Percentiles rank a stretch among this genome's conserved stretches.
Evolutionary conservation across 2,113 vertebrate genomes (phyloP).

Genomic region (Seriola rivoliana): DNA sequence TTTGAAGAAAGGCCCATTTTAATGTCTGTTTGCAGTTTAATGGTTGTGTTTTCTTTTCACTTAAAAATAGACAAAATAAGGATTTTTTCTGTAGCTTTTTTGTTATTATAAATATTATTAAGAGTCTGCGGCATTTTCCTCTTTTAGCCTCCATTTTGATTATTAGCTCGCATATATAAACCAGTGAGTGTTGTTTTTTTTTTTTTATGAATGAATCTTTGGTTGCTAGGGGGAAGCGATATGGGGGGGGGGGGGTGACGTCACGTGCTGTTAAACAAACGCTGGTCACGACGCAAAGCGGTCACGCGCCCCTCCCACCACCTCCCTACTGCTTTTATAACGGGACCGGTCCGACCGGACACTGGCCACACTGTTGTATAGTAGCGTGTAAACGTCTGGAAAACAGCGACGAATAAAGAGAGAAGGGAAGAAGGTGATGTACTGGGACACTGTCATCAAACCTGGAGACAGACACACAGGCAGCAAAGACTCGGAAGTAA

Average conservation of each 20-base stretch:
- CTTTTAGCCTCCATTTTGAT: neutral
- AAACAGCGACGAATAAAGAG: neutral
- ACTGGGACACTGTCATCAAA: conserved; percentile 66
- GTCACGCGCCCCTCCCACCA: conserved; percentile 63
- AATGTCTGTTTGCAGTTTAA: no score
- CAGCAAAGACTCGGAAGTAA: conserved; percentile 58
- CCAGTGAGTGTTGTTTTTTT: neutral
- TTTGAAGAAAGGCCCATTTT: neutral
- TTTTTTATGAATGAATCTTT: conserved; percentile 78
- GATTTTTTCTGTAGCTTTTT: no score
- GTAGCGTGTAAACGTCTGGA: neutral
- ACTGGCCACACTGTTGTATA: conserved; percentile 44
- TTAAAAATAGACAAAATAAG: no score
- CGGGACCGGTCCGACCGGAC: conserved; percentile 37
- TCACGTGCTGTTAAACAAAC: conserved; percentile 66
- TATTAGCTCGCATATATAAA: neutral
- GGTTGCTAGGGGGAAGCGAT: conserved; percentile 15
- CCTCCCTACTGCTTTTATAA: conserved; percentile 77
- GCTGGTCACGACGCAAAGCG: conserved; percentile 82
- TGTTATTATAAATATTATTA: no score
- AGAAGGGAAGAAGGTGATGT: conserved; percentile 43
- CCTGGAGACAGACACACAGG: conserved; percentile 43
- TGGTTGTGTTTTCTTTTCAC: no score
- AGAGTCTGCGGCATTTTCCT: neutral
- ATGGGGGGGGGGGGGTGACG: conserved; percentile 59